phyloP scores from a whole-genome alignment of 2,797 vertebrate genomes.

The Phyllotis vaccarum region DNA sequence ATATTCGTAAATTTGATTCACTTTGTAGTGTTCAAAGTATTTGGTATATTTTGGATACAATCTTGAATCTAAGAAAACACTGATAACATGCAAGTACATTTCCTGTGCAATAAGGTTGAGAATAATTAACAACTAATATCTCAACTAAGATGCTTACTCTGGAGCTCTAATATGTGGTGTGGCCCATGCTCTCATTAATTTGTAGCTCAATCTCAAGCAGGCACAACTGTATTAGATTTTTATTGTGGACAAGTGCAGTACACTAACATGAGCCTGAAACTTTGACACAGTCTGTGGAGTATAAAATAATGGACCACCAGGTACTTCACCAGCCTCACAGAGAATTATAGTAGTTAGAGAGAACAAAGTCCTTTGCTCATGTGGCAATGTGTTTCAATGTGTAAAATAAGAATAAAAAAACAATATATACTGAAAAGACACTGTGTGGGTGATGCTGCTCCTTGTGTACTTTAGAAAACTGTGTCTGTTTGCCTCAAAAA shows the following conservation, averaged over 20 bases:
- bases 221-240: neutral
- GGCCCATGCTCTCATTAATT: neutral
- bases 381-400: neutral
- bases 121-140: neutral
- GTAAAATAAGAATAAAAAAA: neutral
- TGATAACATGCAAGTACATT: neutral
- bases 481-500: neutral
- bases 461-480: neutral
- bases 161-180: neutral
- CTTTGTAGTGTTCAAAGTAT: neutral
- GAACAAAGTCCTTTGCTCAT: neutral
- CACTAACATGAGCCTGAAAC: neutral
- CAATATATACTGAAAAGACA: neutral
- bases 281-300: neutral
- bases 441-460: neutral
- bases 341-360: neutral
- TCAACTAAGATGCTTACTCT: neutral
- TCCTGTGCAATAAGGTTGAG: slow-evolving; percentile 13
- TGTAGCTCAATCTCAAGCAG: neutral
- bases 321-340: neutral
- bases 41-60: neutral
- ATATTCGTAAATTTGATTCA: neutral
- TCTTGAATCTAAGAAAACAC: slow-evolving; percentile 45
- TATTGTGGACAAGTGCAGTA: neutral
- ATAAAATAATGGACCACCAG: neutral